These are phyloP conservation scores for Apamea anceps DNA, from an alignment of 2,888 invertebrate species.

Conservation along the genomic window DNA sequence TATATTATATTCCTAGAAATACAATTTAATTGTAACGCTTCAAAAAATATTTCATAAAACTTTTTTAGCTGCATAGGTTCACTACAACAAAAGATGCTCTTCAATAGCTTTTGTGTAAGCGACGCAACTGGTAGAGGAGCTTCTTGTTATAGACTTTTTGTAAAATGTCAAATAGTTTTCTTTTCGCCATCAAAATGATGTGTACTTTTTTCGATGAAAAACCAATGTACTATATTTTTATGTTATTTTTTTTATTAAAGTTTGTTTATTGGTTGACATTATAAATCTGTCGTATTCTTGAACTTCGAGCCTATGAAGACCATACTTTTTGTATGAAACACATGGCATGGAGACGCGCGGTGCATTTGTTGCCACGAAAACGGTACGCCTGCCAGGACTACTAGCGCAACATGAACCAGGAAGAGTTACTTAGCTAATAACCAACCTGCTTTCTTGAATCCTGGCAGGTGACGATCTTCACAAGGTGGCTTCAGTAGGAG, in stretches of 20 bases:
- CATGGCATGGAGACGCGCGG: background rate
- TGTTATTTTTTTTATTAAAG: no score
- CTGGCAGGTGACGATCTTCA: background rate
- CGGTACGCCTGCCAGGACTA: constrained; percentile 12
- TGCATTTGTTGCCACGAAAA: constrained; percentile 2
- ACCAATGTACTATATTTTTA: no score
- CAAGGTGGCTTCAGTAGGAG: background rate
- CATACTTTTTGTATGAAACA: no score
- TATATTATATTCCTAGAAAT: background rate
- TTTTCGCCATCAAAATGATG: no score
- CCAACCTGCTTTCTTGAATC: background rate
- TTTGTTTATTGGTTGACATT: no score
- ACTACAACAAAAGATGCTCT: background rate
- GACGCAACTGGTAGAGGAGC: no score
- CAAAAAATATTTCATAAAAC: background rate
- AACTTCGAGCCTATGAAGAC: no score
- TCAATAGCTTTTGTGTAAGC: background rate
- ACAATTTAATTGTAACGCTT: background rate
- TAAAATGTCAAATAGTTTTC: no score
- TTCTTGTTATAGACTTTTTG: no score
- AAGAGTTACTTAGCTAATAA: background rate
- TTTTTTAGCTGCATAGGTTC: background rate
- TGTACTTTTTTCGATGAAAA: no score
- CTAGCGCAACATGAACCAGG: constrained; percentile 6
- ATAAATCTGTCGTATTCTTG: no score